Conservation (phyloP, 2,797 vertebrate species). For the Tenualosa ilisha region DNA sequence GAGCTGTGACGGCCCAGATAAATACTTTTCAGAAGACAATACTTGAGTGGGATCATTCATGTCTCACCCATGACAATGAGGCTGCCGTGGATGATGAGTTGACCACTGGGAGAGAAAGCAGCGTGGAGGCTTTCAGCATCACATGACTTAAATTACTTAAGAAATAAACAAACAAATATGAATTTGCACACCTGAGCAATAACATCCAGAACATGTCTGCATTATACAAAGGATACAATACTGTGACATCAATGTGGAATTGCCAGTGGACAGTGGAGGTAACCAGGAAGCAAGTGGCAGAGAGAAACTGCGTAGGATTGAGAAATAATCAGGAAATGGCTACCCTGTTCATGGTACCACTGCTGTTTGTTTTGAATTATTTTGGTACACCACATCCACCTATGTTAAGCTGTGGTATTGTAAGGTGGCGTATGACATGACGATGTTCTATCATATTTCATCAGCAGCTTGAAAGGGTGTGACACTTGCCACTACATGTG, state of each 20-base stretch:
- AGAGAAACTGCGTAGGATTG: too few relatives aligned
- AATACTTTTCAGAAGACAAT: not conserved
- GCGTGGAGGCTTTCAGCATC: too few relatives aligned
- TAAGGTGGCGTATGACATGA: not conserved
- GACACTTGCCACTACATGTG: not conserved
- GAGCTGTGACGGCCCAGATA: not conserved
- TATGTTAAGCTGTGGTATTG: not conserved
- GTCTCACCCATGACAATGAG: not conserved
- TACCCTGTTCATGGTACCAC: not conserved
- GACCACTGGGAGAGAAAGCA: not conserved
- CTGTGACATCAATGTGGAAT: too few relatives aligned
- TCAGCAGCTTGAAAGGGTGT: not conserved
- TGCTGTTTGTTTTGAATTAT: not conserved
- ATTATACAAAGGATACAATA: too few relatives aligned
- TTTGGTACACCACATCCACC: not conserved
- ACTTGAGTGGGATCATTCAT: not conserved
- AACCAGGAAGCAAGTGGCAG: too few relatives aligned
- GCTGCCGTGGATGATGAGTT: not conserved
- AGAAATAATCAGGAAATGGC: too few relatives aligned
- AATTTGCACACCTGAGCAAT: too few relatives aligned
- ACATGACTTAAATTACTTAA: too few relatives aligned
- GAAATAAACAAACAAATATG: too few relatives aligned
- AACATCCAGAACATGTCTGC: too few relatives aligned
- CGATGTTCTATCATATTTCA: not conserved
- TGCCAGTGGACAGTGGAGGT: too few relatives aligned